These are phyloP conservation scores for Propithecus deckenii DNA, from an alignment of 2,797 vertebrate species.

Conservation along the genomic window DNA sequence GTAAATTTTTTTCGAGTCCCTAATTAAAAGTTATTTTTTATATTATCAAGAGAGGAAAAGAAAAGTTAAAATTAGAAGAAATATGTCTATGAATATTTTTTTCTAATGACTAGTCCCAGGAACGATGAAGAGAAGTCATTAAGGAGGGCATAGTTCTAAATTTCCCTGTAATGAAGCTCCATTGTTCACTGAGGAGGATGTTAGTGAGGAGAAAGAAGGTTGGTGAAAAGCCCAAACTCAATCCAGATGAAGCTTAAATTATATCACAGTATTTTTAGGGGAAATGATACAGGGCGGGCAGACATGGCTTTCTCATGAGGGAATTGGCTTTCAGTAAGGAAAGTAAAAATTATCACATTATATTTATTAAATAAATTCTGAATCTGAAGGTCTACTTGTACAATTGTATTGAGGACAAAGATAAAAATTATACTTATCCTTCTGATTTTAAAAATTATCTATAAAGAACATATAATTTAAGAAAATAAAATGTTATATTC, in stretches of 20 bases:
- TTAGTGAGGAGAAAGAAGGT: neutral
- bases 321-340: neutral
- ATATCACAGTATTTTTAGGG: neutral
- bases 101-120: neutral
- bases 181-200: neutral
- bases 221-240: neutral
- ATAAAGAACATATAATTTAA: neutral
- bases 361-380: neutral
- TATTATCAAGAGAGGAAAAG: neutral
- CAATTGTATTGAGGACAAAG: neutral
- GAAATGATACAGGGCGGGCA: neutral
- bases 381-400: neutral
- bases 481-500: neutral
- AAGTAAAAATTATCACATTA: neutral
- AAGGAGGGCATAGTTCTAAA: neutral
- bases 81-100: neutral
- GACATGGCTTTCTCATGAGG: neutral
- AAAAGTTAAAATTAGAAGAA: neutral
- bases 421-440: neutral
- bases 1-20: neutral
- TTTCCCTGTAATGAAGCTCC: neutral
- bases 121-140: neutral
- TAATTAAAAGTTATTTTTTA: neutral
- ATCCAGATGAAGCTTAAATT: neutral
- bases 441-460: neutral